Base-by-base conservation (phyloP, 2,113 vertebrate species). In the Eira barbara region DNA sequence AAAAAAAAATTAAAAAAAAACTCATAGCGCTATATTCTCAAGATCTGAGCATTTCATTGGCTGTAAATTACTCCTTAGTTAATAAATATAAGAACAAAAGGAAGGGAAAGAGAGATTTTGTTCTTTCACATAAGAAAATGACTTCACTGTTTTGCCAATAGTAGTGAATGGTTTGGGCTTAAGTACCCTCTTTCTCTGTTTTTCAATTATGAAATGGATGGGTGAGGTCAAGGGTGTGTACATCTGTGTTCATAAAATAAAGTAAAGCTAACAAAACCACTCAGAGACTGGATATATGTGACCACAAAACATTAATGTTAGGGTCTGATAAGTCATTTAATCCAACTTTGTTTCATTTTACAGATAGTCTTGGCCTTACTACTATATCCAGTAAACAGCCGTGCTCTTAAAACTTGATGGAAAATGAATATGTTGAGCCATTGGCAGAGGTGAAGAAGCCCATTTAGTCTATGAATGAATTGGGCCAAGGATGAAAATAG, bases 221-320 rank as follows among this genome's bases (percentile, higher is more conserved):
- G 39, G 4, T 45, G 17, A 96, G 55, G 34, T 78, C n/a, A 89
- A 47, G 47, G 8, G 2, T 65, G 49, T 23, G 4, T 39, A 76
- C 69, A 67, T 45, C 45, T 93, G 67, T 87, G 76, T 67, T 91
- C 82, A 74, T 47, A 94, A 88, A 94, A 91, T 36, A 69, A 97
- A 81, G 12, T 89, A 76, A 80, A 87, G 31, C 45, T 89, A 52
- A 65, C 1, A 2, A 94, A 93, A 36, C 25, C 39, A 67, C 25
- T 94, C 61, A 74, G 21, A 85, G 31, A 11, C 65, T 83, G 89
- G 52, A 67, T 61, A 74, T 81, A 67, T 57, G 10, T 74, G 63
- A 49, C 63, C 57, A 85, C 25, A 94, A 67, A 76, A 59, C 45
- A 23, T 45, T 73, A 87, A 18, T 63, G 18, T 63, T 88, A 76